These are phyloP conservation scores for Colinus virginianus DNA, from an alignment of 2,113 vertebrate species.

Conservation along the genomic window DNA sequence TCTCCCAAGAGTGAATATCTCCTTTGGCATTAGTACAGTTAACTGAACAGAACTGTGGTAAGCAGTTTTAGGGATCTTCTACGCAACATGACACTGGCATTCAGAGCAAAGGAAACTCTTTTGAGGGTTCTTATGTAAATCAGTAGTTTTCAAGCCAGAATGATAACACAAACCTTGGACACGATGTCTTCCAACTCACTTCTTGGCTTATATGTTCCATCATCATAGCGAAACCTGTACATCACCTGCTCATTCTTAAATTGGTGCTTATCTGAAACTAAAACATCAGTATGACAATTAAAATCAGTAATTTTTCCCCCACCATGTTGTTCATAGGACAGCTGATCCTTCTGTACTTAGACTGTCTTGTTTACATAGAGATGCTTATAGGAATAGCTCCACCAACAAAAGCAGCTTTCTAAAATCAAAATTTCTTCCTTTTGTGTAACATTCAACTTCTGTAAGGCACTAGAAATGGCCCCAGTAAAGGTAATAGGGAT, in stretches of 20 bases:
- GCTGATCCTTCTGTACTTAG: neutral
- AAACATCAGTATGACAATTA: neutral
- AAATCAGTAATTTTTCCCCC: neutral
- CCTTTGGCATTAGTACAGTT: neutral
- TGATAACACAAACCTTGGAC: conserved; percentile 87
- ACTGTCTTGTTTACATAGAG: neutral
- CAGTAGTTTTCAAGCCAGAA: neutral
- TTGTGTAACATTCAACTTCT: neutral
- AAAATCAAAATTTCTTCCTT: neutral
- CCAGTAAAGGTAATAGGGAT: neutral
- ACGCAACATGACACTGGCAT: neutral
- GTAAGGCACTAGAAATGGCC: neutral
- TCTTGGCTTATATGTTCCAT: conserved; percentile 96
- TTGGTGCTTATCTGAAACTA: conserved; percentile 98
- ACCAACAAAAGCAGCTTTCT: neutral
- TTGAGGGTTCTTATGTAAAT: neutral
- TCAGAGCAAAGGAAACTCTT: neutral
- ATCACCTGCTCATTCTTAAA: conserved; percentile 98
- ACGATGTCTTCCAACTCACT: conserved; percentile 98
- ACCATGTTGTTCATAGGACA: neutral
- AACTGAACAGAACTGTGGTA: neutral
- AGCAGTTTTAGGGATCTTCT: neutral
- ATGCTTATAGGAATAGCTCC: neutral
- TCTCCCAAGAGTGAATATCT: neutral
- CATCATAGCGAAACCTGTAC: conserved; percentile 97